These are phyloP conservation scores for Ctenicera cuprea DNA, from an alignment of 2,888 invertebrate genomes.

Conservation along the genomic window DNA sequence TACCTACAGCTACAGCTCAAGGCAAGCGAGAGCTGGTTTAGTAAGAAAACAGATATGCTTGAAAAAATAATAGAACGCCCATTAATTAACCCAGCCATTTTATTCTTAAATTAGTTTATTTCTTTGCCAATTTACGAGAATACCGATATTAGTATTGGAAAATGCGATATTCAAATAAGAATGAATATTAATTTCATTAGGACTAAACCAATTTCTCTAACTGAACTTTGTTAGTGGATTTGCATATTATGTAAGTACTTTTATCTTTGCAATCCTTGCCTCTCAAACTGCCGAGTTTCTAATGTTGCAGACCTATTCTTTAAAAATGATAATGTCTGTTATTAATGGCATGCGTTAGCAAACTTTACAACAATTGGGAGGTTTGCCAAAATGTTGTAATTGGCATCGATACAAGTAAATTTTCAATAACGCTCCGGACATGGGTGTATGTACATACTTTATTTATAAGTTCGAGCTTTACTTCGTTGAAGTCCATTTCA, in stretches of 20 bases:
- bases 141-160: not conserved
- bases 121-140: not conserved
- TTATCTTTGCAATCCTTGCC: not conserved
- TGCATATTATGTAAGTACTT: constrained; percentile 15
- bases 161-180: constrained; percentile 18
- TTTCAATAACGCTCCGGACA: too few relatives aligned
- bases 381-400: not conserved
- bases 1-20: constrained; percentile 3
- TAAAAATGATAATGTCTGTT: too few relatives aligned
- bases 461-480: too few relatives aligned
- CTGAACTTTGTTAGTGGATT: constrained; percentile 14
- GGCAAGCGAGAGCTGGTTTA: not conserved
- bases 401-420: too few relatives aligned
- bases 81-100: too few relatives aligned
- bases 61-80: too few relatives aligned
- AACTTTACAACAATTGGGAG: not conserved
- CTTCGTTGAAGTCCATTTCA: too few relatives aligned
- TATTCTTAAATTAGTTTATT: not conserved
- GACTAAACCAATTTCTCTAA: constrained; percentile 10
- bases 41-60: not conserved
- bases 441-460: too few relatives aligned
- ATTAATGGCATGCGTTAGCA: too few relatives aligned
- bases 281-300: too few relatives aligned
- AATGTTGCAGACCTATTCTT: too few relatives aligned
- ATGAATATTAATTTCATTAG: constrained; percentile 24